Conservation (phyloP, 2,113 vertebrate species). For the Erythrocercus mccallii region DNA sequence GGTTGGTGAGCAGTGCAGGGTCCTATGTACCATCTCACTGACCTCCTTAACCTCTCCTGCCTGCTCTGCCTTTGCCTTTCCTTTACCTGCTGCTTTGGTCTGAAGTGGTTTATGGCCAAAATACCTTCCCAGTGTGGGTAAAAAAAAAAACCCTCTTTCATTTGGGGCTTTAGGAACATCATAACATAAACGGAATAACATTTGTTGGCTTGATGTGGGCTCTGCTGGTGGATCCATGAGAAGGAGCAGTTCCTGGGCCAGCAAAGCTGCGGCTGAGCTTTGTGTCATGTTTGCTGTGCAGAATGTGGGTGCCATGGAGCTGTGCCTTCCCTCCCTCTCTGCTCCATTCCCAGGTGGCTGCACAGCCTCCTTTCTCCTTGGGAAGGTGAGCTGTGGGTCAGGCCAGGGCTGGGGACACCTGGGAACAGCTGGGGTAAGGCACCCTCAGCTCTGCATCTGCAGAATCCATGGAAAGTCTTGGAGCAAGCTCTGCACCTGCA, state of each 20-base stretch:
- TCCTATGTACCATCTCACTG: background rate
- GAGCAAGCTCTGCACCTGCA: background rate
- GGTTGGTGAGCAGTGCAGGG: background rate
- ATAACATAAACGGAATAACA: background rate
- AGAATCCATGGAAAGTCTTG: background rate
- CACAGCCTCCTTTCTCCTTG: background rate
- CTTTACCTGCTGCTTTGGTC: background rate
- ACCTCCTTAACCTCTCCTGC: background rate
- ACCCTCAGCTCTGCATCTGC: background rate
- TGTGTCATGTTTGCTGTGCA: fast-evolving
- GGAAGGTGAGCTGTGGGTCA: background rate
- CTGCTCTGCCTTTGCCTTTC: background rate
- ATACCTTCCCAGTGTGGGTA: background rate
- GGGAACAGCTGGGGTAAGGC: background rate
- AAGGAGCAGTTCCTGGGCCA: background rate
- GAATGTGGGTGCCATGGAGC: fast-evolving
- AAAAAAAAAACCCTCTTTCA: background rate
- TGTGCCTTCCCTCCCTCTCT: background rate
- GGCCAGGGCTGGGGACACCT: background rate
- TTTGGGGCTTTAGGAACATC: background rate
- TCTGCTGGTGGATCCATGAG: background rate
- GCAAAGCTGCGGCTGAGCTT: background rate
- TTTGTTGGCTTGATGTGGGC: fast-evolving
- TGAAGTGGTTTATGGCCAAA: background rate
- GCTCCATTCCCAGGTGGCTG: fast-evolving